These are phyloP conservation scores for Merluccius polli DNA, from an alignment of 2,797 vertebrate species.

Conservation along the genomic window DNA sequence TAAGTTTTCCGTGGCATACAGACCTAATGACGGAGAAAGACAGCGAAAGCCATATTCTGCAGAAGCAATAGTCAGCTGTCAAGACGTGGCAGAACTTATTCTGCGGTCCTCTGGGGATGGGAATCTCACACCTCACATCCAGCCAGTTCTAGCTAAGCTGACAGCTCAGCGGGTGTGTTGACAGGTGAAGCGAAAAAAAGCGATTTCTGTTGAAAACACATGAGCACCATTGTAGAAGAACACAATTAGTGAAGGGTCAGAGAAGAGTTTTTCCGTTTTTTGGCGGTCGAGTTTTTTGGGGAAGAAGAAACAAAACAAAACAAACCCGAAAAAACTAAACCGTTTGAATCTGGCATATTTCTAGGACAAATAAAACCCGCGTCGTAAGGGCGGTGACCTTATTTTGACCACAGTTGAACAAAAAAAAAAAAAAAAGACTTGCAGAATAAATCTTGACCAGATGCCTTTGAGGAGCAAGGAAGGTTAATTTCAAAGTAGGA, in stretches of 20 bases:
- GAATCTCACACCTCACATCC: constrained; percentile 20
- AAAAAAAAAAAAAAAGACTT: background rate
- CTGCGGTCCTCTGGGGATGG: constrained; percentile 11
- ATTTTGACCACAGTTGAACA: no score
- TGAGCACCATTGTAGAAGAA: constrained; percentile 11
- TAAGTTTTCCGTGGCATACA: background rate
- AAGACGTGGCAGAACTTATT: constrained; percentile 16
- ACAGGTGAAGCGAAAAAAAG: constrained; percentile 29
- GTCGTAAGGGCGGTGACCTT: constrained; percentile 22
- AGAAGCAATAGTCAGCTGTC: constrained; percentile 4
- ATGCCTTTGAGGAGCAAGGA: constrained; percentile 42
- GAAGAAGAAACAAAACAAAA: constrained; percentile 2
- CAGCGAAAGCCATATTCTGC: background rate
- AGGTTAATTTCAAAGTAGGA: constrained; percentile 62
- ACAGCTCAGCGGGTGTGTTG: constrained; percentile 34
- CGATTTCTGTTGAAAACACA: constrained; percentile 7
- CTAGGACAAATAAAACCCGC: background rate
- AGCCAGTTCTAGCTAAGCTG: constrained; percentile 23
- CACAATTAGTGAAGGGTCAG: constrained; percentile 6
- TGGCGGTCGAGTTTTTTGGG: background rate
- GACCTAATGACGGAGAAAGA: constrained; percentile 8
- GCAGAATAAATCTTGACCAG: constrained; percentile 47
- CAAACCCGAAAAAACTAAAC: background rate
- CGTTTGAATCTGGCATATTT: background rate
- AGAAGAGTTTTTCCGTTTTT: background rate